phyloP scores from a whole-genome alignment of 2,797 vertebrate species.

The Serranus cabrilla region DNA sequence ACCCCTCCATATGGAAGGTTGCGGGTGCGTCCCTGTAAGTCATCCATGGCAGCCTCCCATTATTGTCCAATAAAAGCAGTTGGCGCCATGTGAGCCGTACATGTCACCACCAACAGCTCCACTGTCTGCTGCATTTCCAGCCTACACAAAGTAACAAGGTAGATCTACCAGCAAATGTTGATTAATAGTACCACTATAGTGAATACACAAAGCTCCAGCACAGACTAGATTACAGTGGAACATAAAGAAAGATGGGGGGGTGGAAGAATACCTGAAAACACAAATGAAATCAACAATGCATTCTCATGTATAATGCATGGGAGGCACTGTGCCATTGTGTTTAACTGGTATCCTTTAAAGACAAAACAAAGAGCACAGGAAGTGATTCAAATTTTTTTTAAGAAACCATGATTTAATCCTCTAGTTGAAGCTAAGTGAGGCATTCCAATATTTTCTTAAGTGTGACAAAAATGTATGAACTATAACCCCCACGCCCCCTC shows the following conservation, averaged over 20 bases:
- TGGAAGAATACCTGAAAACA: conserved; percentile 16
- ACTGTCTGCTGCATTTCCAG: conserved; percentile 59
- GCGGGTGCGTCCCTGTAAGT: conserved; percentile 71
- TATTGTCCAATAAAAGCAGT: conserved; percentile 79
- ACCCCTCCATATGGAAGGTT: conserved; percentile 54
- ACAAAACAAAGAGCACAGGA: not conserved
- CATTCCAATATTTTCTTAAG: no score
- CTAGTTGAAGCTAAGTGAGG: no score
- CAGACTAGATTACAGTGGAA: conserved; percentile 3
- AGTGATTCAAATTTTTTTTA: not conserved
- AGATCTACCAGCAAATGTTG: conserved; percentile 13
- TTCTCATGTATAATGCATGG: conserved; percentile 43
- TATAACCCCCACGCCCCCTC: no score
- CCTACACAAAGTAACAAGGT: conserved; percentile 9
- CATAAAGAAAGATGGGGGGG: conserved; percentile 4
- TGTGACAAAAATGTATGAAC: no score
- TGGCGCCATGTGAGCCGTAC: conserved; percentile 69
- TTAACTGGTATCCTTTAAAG: conserved; percentile 3
- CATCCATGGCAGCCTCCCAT: conserved; percentile 72
- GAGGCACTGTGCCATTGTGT: conserved; percentile 11
- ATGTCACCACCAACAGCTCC: conserved; percentile 60
- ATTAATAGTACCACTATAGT: conserved; percentile 25
- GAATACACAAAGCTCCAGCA: not conserved
- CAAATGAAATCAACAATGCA: conserved; percentile 31
- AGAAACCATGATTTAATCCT: not conserved